Evolutionary conservation across 2,113 vertebrate species (phyloP), one percentile per base, ranked within the genome.

Genomic region (Donacobius atricapilla): DNA sequence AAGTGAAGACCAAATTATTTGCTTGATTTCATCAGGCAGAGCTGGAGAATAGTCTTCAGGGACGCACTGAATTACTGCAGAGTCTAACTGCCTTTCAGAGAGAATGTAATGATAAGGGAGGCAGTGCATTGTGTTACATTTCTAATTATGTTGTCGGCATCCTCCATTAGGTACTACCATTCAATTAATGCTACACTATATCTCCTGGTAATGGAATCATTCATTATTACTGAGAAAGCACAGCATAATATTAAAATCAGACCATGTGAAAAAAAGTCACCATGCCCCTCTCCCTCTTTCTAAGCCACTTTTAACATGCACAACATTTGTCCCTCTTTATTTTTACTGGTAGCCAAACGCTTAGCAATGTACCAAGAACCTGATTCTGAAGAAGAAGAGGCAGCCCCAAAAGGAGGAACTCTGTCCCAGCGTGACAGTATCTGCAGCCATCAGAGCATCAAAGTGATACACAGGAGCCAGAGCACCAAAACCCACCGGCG

Each of bases 311-410:
- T 40, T 63, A 83, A 80, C 27, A 11, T 13, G 14, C 1, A 1
- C n/a, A 19, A 24, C 25, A 5, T 78, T 91, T 91, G 15, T 60
- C 30, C 48, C 23, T 22, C 2, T 87, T 28, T 57, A 3, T 84
- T 90, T 94, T 48, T 85, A 31, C 77, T 58, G 64, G 9, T 92
- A 99, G 99, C 99, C 24, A 98, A 95, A 76, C 98, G 99, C 73
- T 97, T 99, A 87, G 99, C 99, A 1, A 99, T 98, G 98, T 99
- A 99, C 97, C 99, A 99, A 95, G 99, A 99, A 92, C 95, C 98
- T 39, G 99, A 99, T 79, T 99, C 99, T 0, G 99, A 99, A 77
- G 99, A 99, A 82, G 99, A 99, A 3, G 99, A 99, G 45, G 96
- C 94, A 16, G 94, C 70, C 10, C 98, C 99, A 57, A 98, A 97